Evolutionary conservation across 2,113 vertebrate genomes (phyloP).

Genomic region (Actinemys pallida): DNA sequence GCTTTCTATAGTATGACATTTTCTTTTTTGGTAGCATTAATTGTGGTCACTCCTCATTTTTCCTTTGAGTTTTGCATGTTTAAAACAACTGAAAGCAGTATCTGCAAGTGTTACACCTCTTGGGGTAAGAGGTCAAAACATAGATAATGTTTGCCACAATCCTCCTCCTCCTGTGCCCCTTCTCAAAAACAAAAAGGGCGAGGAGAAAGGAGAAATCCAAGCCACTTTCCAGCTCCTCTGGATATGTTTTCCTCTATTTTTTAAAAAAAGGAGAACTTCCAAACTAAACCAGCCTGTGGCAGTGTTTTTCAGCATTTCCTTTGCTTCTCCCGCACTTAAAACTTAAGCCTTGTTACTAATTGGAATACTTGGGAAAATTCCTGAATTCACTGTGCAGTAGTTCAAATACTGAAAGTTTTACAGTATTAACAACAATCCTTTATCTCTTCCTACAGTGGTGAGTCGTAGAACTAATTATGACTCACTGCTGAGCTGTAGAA

Average conservation of each 20-base stretch:
- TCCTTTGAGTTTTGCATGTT: neutral
- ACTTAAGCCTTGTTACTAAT: neutral
- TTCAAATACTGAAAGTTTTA: neutral
- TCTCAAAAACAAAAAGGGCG: neutral
- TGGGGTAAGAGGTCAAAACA: neutral
- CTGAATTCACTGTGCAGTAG: accelerated
- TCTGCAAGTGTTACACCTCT: neutral
- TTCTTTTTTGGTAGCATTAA: neutral
- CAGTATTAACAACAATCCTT: neutral
- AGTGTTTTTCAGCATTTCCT: conserved; percentile 71
- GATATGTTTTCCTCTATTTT: neutral
- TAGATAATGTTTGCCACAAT: neutral
- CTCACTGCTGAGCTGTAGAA: neutral
- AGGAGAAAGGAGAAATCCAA: neutral
- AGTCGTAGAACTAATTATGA: conserved; percentile 18
- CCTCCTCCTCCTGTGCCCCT: accelerated
- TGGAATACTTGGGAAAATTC: conserved; percentile 12
- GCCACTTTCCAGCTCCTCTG: neutral
- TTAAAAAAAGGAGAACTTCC: conserved; percentile 54
- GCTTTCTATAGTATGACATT: neutral
- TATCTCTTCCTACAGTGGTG: neutral
- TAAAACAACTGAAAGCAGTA: neutral
- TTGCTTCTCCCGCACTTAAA: neutral
- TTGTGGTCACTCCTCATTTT: neutral
- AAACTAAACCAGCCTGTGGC: conserved; percentile 65